phyloP scores from a whole-genome alignment of 1,140 invertebrate genomes.

The Cepaea nemoralis region DNA sequence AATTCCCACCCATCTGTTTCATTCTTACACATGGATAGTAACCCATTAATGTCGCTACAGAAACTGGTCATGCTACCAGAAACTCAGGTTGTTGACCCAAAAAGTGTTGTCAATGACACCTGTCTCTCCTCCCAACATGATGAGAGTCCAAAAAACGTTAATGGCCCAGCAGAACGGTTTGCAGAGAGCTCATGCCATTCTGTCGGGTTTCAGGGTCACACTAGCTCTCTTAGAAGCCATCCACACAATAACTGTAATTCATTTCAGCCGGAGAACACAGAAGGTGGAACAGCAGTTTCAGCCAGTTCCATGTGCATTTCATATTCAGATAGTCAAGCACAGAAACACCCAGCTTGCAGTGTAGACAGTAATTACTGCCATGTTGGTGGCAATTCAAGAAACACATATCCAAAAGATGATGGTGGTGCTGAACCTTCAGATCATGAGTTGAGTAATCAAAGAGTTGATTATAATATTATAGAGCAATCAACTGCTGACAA shows the following conservation, averaged over 20 bases:
- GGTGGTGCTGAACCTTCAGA: background rate
- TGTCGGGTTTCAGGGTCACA: conserved; percentile 40
- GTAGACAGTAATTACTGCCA: background rate
- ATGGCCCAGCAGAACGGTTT: conserved; percentile 59
- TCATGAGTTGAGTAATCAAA: background rate
- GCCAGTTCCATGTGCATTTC: background rate
- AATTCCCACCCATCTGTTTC: background rate
- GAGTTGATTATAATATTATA: background rate
- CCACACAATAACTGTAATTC: background rate
- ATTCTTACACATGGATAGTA: conserved; percentile 29
- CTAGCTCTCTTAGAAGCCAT: conserved; percentile 35
- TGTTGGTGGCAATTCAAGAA: background rate
- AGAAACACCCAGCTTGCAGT: background rate
- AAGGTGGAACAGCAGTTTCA: background rate
- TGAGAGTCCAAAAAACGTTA: conserved; percentile 66
- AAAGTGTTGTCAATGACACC: conserved; percentile 69
- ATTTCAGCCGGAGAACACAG: background rate
- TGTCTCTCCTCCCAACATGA: conserved; percentile 50
- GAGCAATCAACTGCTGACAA: background rate
- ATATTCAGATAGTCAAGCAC: background rate
- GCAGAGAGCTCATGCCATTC: conserved; percentile 45
- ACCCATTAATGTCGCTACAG: conserved; percentile 67
- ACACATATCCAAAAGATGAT: background rate
- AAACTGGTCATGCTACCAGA: conserved; percentile 69
- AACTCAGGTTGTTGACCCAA: conserved; percentile 67